Base-by-base conservation (phyloP, 2,888 invertebrate species). In the Mactromeris polynyma region DNA sequence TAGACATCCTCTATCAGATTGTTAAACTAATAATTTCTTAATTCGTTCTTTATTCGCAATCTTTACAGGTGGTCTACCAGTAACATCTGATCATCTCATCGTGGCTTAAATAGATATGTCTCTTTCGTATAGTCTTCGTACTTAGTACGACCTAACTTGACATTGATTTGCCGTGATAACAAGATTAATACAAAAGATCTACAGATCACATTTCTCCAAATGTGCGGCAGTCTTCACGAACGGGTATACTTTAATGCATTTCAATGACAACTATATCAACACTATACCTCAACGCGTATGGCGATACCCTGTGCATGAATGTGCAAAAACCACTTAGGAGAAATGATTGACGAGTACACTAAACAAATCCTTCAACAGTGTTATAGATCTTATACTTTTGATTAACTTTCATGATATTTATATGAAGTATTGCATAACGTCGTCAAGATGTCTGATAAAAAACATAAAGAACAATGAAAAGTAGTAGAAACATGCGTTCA, bases 101-200 rank as follows among this genome's bases (percentile, higher is more conserved):
- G 36, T 36, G 2, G 73, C 36, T 73, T 73, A 73, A 73, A 73
- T 73, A 73, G 73, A 73, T 73, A 11, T 73, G 73, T 36, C 73
- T 73, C 31, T 17, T 73, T 3, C 73, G 73, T 26, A 73, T 36
- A 36, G 19, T 73, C 2, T 33, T 73, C 33, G 31, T 73, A 73
- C 73, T 73, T 26, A 73, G 73, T 73, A 73, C 83, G 83, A 73
- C 83, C 84, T 83, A 81, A 81, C 69, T 64, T 85, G 90, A 85
- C 88, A 88, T 88, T 87, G 90, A 90, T 90, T 81, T 89, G 85
- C 85, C 36, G 90, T 87, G 90, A 90, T 88, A 89, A 90, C 90
- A 90, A 88, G 90, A 89, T 89, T 11, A 33, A 54, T 42, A 42
- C 26, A 40, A 31, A 31, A 51, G 90, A 90, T 90, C 84, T 84